phyloP scores from a whole-genome alignment of 1,140 invertebrate species.

The Anagrus nilaparvatae region DNA sequence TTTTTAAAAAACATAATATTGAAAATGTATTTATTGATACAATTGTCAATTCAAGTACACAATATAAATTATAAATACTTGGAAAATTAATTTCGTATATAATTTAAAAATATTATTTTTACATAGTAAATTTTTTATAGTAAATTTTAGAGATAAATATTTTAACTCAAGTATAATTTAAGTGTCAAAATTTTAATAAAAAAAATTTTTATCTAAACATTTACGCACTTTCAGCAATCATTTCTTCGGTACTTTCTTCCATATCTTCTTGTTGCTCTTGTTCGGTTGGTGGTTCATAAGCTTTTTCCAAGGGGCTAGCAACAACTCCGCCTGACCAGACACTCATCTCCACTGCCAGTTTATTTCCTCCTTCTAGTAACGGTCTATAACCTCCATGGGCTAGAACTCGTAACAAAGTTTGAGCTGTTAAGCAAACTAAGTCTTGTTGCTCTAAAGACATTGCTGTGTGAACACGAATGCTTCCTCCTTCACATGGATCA shows the following conservation, averaged over 20 bases:
- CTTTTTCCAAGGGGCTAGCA: slow-evolving; percentile 82
- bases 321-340: slow-evolving; percentile 88
- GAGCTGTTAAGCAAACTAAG: slow-evolving; percentile 80
- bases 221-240: slow-evolving; percentile 43
- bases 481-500: slow-evolving; percentile 87
- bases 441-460: slow-evolving; percentile 94
- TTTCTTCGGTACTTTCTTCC: slow-evolving; percentile 44
- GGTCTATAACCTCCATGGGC: slow-evolving; percentile 87
- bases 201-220: slow-evolving; percentile 25
- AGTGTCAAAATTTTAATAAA: slow-evolving; percentile 9
- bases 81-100: slow-evolving; percentile 4
- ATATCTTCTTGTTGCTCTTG: slow-evolving; percentile 48
- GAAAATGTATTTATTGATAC: too few relatives aligned
- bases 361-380: slow-evolving; percentile 62
- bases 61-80: background rate
- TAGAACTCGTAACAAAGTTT: slow-evolving; percentile 77
- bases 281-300: slow-evolving; percentile 66
- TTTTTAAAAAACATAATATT: background rate
- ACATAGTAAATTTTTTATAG: background rate
- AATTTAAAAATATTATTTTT: slow-evolving; percentile 1
- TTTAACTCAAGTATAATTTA: background rate
- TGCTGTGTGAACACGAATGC: slow-evolving; percentile 79
- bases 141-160: background rate
- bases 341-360: slow-evolving; percentile 67
- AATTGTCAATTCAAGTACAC: slow-evolving; percentile 1